Evolutionary conservation across 2,888 invertebrate genomes (phyloP), one percentile per base, ranked within the genome.

Genomic region (Lithophane semibrunnea): DNA sequence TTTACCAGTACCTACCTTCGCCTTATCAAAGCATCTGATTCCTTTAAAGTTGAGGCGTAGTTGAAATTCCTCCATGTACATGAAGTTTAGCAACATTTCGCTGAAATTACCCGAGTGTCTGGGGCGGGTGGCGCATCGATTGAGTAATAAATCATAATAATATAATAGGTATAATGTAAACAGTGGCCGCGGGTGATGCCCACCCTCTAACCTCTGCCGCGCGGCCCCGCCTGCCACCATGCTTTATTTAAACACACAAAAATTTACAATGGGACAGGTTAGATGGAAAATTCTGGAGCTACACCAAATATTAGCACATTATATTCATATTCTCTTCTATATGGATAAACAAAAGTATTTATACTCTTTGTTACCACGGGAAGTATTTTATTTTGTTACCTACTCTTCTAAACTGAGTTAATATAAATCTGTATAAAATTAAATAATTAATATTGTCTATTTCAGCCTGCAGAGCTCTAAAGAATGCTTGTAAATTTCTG

Each of bases 131-230:
- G 90, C 90, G 91, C 94, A 93, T 94, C 95, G 95, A 96, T 96
- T 94, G 93, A 95, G 95, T 91, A 94, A 96, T 95, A 95, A 96
- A 96, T 96, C 95, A 96, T 94, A 93, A 94, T 94, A 94, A 94
- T 94, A 95, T 95, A 94, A 96, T 95, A 94, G 93, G 92, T 93
- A 92, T 93, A 94, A 94, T 93, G 94, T 95, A 95, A 95, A 95
- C 95, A 95, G 93, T 90, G 90, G 88, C 89, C 92, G 90, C 86
- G 91, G 92, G 90, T 90, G 91, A 86, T 85, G 88, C 83, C 88
- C 89, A 85, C 89, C 88, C 86, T 61, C 84, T 88, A 83, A 82
- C 88, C 88, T 89, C 77, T 80, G 77, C 71, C 78, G 66, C 77
- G 75, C 68, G 73, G 70, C 72, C 84, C 76, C 75, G 76, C 79